Conservation (phyloP, 2,113 vertebrate species). For the Rattus norvegicus region GRCr8 NC_086032.1:96598501-96599000, state of each 20-base stretch:
- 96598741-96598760: background rate
- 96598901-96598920: background rate
- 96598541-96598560: background rate
- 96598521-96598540: background rate
- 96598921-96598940: background rate
- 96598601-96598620: slow-evolving; percentile 24
- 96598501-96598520: background rate
- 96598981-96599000: background rate
- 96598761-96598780: background rate
- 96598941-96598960: background rate
- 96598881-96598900: background rate
- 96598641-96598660: background rate
- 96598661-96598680: slow-evolving; percentile 42
- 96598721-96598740: background rate
- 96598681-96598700: background rate
- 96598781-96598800: background rate
- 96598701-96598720: background rate
- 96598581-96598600: slow-evolving; percentile 9
- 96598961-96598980: background rate
- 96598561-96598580: background rate
- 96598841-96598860: background rate
- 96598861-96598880: background rate
- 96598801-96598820: background rate
- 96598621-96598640: background rate
- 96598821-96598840: background rate